Evolutionary conservation across 2,888 invertebrate genomes (phyloP), one percentile per base, ranked within the genome.

Genomic region (Andrena minutula): DNA sequence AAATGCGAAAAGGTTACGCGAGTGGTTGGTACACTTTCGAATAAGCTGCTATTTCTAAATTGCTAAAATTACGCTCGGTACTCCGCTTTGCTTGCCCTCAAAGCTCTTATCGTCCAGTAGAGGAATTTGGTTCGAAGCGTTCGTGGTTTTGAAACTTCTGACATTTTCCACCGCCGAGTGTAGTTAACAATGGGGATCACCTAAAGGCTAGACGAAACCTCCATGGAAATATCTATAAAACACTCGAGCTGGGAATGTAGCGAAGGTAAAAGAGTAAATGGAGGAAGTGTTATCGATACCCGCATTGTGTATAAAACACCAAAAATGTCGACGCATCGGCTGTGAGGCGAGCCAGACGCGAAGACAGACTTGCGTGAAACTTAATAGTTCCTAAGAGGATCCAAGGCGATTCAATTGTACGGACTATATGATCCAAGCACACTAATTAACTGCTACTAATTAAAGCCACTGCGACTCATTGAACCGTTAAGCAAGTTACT

Each of bases 21-120:
- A 73, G 35, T 61, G 71, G 56, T 41, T 30, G 72, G 56, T 65
- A 60, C 69, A 80, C 73, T 64, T 64, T 58, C 58, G 65, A 70
- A 74, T 73, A 80, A 74, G 80, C 28, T 69, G 16, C 73, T 81
- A 73, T 73, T 73, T 73, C 64, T 64, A 73, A 73, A 35, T 51
- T 20, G 26, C 6, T 51, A 49, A 49, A 58, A 47, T 68, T 79
- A 73, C 53, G 28, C 47, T 20, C 56, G 7, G 16, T 16, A 35
- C 23, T 32, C 53, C 32, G 35, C 23, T 60, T 51, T 64, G 30
- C 23, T 26, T 30, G 6, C 20, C 26, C 53, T 47, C 47, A 20
- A 61, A 41, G 16, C 26, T 26, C 63, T 68, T 58, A 35, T 35
- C 32, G 56, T 56, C 47, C 35, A 64, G 26, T n/a, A 8, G 32